phyloP scores from a whole-genome alignment of 2,113 vertebrate species.

The Indri indri region DNA sequence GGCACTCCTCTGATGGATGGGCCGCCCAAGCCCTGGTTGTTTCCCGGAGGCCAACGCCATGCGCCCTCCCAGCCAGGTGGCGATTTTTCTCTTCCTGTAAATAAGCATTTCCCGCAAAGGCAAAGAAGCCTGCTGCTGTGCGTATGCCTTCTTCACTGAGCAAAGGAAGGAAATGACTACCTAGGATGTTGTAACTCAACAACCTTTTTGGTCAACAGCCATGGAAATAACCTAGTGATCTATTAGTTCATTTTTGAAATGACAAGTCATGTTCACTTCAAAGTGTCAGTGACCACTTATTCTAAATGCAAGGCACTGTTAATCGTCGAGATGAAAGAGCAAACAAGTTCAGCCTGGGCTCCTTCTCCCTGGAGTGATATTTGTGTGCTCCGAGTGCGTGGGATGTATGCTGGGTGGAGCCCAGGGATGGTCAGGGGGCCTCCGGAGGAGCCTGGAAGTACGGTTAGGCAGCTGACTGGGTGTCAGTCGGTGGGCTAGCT shows the following conservation, averaged over 20 bases:
- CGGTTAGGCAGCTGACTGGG: not conserved
- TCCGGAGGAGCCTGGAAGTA: not conserved
- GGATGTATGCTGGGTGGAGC: not conserved
- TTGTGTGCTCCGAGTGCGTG: not conserved
- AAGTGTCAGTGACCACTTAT: not conserved
- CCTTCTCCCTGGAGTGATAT: not conserved
- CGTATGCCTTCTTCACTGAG: not conserved
- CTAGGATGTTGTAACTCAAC: not conserved
- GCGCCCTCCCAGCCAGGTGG: not conserved
- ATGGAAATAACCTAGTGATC: not conserved
- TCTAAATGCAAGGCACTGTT: not conserved
- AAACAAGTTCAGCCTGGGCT: rapidly evolving
- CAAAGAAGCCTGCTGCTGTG: not conserved
- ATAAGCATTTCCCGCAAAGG: not conserved
- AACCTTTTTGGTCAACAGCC: not conserved
- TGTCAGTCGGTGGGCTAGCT: not conserved
- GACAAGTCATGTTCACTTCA: not conserved
- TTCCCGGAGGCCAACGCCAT: not conserved
- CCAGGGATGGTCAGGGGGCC: not conserved
- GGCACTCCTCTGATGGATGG: not conserved
- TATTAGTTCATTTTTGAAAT: slow-evolving; percentile 22
- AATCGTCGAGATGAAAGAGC: not conserved
- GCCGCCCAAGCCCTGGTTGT: not conserved
- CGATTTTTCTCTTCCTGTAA: not conserved
- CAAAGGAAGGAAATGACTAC: not conserved